Conservation (phyloP, 2,113 vertebrate genomes). For the Neogale vison region DNA sequence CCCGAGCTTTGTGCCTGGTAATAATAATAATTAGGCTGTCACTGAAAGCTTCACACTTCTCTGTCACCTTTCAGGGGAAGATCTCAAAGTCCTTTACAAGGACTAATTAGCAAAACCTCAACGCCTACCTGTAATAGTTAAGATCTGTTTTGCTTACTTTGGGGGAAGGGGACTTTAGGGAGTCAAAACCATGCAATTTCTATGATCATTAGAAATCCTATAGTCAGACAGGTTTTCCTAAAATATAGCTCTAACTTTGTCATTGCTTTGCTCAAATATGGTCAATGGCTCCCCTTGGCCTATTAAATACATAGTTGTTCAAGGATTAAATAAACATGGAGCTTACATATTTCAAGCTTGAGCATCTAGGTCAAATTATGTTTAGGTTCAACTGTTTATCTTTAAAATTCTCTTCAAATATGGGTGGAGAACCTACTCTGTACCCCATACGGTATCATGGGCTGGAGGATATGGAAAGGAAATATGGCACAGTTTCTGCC, state of each 20-base stretch:
- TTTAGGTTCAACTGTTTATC: not conserved
- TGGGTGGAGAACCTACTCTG: not conserved
- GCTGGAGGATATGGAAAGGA: not conserved
- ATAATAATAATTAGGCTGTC: slow-evolving; percentile 79
- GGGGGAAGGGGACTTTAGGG: not conserved
- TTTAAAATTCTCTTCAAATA: slow-evolving; percentile 8
- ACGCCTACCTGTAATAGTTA: slow-evolving; percentile 6
- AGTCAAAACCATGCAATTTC: slow-evolving; percentile 33
- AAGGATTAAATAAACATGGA: not conserved
- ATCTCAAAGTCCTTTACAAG: slow-evolving; percentile 56
- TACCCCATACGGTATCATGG: not conserved
- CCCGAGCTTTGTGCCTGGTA: slow-evolving; percentile 63
- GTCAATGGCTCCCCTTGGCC: not conserved
- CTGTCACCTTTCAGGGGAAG: slow-evolving; percentile 66
- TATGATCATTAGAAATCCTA: slow-evolving; percentile 3
- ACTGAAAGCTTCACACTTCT: slow-evolving; percentile 43
- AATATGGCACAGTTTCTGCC: not conserved
- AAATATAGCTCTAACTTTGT: not conserved
- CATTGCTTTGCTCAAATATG: not conserved
- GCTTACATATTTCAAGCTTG: not conserved
- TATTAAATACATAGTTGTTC: slow-evolving; percentile 4
- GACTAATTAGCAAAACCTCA: slow-evolving; percentile 71
- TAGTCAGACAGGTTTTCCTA: not conserved
- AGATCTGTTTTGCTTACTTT: slow-evolving; percentile 38
- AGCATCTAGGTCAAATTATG: not conserved